phyloP scores from a whole-genome alignment of 2,888 invertebrate genomes.

The Atethmia centrago region DNA sequence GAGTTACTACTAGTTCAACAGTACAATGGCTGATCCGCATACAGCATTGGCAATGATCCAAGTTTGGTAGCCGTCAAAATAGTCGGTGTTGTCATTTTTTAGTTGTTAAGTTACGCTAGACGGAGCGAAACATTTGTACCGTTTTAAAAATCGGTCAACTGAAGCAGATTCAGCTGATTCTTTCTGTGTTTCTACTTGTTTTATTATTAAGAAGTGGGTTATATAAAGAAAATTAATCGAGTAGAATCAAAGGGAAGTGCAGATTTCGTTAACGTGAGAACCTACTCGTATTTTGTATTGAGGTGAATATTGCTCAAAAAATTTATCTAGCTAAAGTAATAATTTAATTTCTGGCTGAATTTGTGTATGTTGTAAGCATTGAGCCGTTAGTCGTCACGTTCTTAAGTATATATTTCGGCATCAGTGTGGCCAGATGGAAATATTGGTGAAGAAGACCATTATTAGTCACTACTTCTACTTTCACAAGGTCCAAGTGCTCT shows the following conservation, averaged over 20 bases:
- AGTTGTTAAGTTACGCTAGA: conserved; percentile 62
- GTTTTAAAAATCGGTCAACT: conserved; percentile 52
- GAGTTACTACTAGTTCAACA: conserved; percentile 48
- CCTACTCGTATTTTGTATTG: background rate
- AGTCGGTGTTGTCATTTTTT: conserved; percentile 52
- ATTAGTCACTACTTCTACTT: no score
- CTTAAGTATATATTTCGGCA: background rate
- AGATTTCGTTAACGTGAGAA: background rate
- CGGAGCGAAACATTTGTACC: conserved; percentile 50
- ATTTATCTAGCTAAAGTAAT: no score
- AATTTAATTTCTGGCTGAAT: background rate
- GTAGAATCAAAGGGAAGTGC: background rate
- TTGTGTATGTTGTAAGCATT: background rate
- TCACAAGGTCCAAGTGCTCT: background rate
- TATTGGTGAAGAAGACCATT: background rate
- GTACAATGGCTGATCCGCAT: conserved; percentile 40
- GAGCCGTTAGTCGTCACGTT: background rate
- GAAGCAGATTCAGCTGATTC: conserved; percentile 19
- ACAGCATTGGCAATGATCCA: conserved; percentile 57
- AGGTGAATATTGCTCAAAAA: background rate
- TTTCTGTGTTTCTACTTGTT: conserved; percentile 1
- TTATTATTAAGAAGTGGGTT: conserved; percentile 14
- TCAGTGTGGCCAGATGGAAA: background rate
- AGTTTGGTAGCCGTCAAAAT: conserved; percentile 59
- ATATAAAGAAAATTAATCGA: background rate